Evolutionary conservation across 2,113 vertebrate species (phyloP).

Genomic region (Proterorhinus semilunaris): DNA sequence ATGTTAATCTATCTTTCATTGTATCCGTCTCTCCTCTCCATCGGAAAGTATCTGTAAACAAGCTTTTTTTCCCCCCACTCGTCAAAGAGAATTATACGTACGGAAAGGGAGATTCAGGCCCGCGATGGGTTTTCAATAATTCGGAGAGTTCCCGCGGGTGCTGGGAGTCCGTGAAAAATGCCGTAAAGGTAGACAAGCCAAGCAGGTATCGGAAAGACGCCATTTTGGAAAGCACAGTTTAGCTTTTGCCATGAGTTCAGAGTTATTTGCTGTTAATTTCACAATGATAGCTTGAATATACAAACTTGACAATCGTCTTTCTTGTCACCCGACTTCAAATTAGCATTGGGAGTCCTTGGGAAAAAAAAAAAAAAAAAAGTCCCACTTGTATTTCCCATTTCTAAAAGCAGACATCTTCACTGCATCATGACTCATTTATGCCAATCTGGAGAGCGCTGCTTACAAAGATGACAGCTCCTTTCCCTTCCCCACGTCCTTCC

Average conservation of each 20-base stretch:
- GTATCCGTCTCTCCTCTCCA: constrained; percentile 58
- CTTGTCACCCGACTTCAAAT: too few relatives aligned
- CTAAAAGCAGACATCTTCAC: neutral
- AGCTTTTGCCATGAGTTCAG: too few relatives aligned
- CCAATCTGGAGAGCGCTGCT: constrained; percentile 36
- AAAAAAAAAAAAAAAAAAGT: neutral
- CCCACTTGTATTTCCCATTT: neutral
- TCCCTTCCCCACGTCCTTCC: neutral
- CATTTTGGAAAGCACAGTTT: too few relatives aligned
- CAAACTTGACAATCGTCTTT: too few relatives aligned
- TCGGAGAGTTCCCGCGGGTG: too few relatives aligned
- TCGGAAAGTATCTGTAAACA: constrained; percentile 74
- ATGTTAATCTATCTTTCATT: constrained; percentile 82
- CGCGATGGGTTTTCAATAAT: constrained; percentile 1
- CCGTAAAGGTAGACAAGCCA: too few relatives aligned
- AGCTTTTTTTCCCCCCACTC: constrained; percentile 61
- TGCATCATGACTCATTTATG: neutral
- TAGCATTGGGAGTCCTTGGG: too few relatives aligned
- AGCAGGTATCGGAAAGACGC: too few relatives aligned
- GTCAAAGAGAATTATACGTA: constrained; percentile 67
- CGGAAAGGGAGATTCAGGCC: too few relatives aligned
- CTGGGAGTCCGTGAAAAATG: too few relatives aligned
- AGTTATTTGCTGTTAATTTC: too few relatives aligned
- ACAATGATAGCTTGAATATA: too few relatives aligned
- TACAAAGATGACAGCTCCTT: constrained; percentile 37